These are phyloP conservation scores for Oppia nitens DNA, from an alignment of 1,140 invertebrate species.

Conservation along the genomic window DNA sequence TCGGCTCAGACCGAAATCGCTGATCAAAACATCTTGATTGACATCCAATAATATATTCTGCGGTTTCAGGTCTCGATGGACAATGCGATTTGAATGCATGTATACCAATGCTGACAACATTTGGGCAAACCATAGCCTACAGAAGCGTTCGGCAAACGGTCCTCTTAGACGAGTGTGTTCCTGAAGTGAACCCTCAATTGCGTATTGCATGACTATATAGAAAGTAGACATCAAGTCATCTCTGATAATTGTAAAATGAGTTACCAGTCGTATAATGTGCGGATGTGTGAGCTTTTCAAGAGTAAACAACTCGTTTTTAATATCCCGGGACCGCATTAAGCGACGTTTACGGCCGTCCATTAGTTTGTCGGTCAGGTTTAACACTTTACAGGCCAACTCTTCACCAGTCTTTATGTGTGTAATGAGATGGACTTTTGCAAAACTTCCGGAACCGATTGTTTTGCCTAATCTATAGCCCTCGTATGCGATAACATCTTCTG, in stretches of 20 bases:
- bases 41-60: slow-evolving; percentile 72
- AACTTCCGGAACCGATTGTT: slow-evolving; percentile 2
- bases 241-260: slow-evolving; percentile 4
- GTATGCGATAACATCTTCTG: slow-evolving; percentile 1
- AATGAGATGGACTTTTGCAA: background rate
- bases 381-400: slow-evolving; percentile 2
- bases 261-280: background rate
- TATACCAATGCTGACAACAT: slow-evolving; percentile 1
- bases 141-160: background rate
- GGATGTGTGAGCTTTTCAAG: slow-evolving; percentile 4
- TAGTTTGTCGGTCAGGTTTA: background rate
- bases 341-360: background rate
- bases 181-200: background rate
- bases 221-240: no score
- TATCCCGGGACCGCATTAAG: no score
- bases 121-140: background rate
- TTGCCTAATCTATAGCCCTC: slow-evolving; percentile 7
- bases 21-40: background rate
- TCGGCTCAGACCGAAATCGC: slow-evolving; percentile 6
- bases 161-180: background rate
- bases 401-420: slow-evolving; percentile 1
- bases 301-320: slow-evolving; percentile 10
- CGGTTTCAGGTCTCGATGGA: slow-evolving; percentile 96
- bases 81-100: slow-evolving; percentile 84
- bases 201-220: slow-evolving; percentile 6